Evolutionary conservation across 1,140 invertebrate species (phyloP).

Genomic region (Trichomalopsis sarcophagae): DNA sequence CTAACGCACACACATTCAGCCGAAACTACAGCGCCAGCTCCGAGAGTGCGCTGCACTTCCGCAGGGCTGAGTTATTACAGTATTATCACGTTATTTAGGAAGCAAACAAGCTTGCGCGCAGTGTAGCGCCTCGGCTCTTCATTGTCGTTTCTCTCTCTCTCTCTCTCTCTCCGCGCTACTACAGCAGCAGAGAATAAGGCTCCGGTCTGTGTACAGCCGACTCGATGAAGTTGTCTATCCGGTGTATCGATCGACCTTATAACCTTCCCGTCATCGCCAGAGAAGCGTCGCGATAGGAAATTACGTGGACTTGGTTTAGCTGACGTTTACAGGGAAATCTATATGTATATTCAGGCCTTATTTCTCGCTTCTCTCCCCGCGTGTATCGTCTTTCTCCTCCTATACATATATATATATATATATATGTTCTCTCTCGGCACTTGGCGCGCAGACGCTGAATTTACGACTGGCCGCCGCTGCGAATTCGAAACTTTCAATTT

Average conservation of each 20-base stretch:
- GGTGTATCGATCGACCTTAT: conserved; percentile 14
- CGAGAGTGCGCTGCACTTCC: conserved; percentile 21
- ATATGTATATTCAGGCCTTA: not conserved
- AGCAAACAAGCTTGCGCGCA: conserved; percentile 34
- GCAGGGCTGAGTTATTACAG: conserved; percentile 12
- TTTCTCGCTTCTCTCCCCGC: not conserved
- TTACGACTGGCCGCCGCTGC: not conserved
- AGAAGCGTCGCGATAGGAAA: conserved; percentile 29
- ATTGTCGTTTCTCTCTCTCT: not conserved
- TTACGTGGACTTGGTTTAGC: conserved; percentile 33
- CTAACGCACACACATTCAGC: not conserved
- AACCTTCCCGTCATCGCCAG: conserved; percentile 3
- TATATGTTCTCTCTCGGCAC: not conserved
- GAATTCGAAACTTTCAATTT: conserved; percentile 17
- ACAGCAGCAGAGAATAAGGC: too few relatives aligned
- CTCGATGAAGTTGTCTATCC: conserved; percentile 5
- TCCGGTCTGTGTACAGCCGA: not conserved
- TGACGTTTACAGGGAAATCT: conserved; percentile 29
- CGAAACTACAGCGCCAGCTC: not conserved
- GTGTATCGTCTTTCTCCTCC: not conserved
- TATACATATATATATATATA: too few relatives aligned
- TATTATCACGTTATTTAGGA: conserved; percentile 40
- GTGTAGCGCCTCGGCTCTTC: not conserved
- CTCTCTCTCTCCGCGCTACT: not conserved
- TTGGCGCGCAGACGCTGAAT: not conserved